Evolutionary conservation across 2,797 vertebrate species (phyloP).

Genomic region (Rhinophrynus dorsalis): DNA sequence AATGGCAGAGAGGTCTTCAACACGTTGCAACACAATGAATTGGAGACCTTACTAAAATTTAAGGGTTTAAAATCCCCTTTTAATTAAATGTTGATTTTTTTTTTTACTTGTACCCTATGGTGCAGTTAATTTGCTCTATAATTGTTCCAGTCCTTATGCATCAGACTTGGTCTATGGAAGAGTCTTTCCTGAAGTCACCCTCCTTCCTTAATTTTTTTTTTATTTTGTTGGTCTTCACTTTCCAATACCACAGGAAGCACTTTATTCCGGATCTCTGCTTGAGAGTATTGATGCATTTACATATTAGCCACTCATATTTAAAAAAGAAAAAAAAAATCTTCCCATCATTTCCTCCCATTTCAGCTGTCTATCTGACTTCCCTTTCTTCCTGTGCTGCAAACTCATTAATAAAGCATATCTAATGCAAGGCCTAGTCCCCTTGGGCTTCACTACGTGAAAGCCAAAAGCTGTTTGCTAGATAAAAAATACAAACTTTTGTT

Average conservation of each 20-base stretch:
- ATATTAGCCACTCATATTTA: conserved; percentile 39
- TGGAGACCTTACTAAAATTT: too few relatives aligned
- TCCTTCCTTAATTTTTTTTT: conserved; percentile 7
- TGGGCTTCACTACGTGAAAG: conserved; percentile 12
- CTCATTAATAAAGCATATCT: conserved; percentile 31
- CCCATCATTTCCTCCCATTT: conserved; percentile 46
- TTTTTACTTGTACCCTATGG: too few relatives aligned
- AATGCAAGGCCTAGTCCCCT: conserved; percentile 41
- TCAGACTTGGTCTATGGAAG: too few relatives aligned
- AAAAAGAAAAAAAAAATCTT: conserved; percentile 25
- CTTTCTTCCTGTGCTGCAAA: conserved; percentile 37
- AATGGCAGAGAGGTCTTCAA: too few relatives aligned
- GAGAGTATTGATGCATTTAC: conserved; percentile 45
- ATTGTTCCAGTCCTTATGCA: too few relatives aligned
- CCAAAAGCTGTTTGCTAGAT: conserved; percentile 13
- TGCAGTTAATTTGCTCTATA: too few relatives aligned
- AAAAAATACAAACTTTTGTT: conserved; percentile 1
- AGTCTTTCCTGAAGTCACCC: too few relatives aligned
- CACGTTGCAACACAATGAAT: too few relatives aligned
- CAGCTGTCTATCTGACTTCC: conserved; percentile 38
- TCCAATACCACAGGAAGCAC: conserved; percentile 37
- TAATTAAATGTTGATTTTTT: too few relatives aligned
- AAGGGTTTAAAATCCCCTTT: too few relatives aligned
- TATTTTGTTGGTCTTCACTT: conserved; percentile 13
- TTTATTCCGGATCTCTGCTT: conserved; percentile 41